Conservation (phyloP, 2,113 vertebrate genomes). For the Periophthalmus modestus region DNA sequence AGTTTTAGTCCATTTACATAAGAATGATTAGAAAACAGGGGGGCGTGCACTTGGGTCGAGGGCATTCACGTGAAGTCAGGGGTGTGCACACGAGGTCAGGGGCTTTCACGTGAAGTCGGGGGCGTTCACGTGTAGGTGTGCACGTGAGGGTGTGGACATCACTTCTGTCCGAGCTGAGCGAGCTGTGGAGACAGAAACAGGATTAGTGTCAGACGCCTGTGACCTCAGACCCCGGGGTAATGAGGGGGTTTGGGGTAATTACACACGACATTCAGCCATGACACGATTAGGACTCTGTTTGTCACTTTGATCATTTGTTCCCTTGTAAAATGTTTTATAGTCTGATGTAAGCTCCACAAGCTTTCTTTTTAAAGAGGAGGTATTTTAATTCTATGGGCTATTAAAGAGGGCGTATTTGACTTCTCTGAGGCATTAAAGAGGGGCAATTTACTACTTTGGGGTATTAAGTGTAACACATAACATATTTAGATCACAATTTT, state of each 20-base stretch:
- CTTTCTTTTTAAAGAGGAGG: too few species aligned
- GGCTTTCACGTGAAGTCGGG: neutral
- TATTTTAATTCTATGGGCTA: too few species aligned
- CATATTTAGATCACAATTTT: too few species aligned
- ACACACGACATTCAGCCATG: too few species aligned
- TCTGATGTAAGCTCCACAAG: too few species aligned
- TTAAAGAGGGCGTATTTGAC: too few species aligned
- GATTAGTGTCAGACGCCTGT: neutral
- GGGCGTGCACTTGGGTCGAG: neutral
- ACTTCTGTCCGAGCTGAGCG: constrained; percentile 93
- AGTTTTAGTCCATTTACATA: constrained; percentile 43
- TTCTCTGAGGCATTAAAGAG: too few species aligned
- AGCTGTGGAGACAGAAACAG: constrained; percentile 76
- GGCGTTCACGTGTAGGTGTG: neutral
- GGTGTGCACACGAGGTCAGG: neutral
- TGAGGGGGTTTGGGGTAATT: neutral
- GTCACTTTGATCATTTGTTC: too few species aligned
- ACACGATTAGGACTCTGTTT: too few species aligned
- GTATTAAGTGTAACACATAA: too few species aligned
- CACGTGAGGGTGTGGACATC: constrained; percentile 22
- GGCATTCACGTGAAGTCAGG: neutral
- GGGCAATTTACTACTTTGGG: too few species aligned
- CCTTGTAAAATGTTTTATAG: too few species aligned
- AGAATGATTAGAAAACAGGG: constrained; percentile 76
- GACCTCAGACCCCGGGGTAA: neutral